Base-by-base conservation (phyloP, 1,140 invertebrate genomes). In the Atta colombica region DNA sequence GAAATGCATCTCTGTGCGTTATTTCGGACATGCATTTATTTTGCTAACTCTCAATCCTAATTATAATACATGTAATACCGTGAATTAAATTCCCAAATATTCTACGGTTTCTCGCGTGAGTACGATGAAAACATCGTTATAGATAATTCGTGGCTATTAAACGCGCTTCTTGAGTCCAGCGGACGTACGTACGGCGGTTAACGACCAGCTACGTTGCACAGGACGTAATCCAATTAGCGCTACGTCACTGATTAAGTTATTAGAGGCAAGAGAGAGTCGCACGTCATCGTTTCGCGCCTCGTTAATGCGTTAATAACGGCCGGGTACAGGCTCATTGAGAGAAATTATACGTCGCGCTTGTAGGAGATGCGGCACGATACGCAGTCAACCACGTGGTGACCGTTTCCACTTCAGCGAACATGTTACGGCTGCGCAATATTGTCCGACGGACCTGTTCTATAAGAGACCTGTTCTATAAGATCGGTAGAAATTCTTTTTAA, bases 331-430 rank as follows among this genome's bases (percentile, higher is more conserved):
- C n/a, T 61, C 18, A 68, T 69, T 74, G 60, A 87, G 60, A 81
- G 86, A 85, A 87, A 90, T 90, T 90, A 88, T 78, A 82, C 60
- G 72, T 65, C 49, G 18, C 61, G 85, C 51, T 31, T 49, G 53
- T 68, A 72, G 72, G 58, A 78, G 53, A 65, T 18, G 58, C 55
- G 3, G 12, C 74, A 77, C 71, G 68, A 81, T 86, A 71, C 39
- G 39, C n/a, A 74, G 51, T 39, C 72, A 31, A 66, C 89, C 89
- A 90, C 89, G 89, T 90, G 89, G 77, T 81, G 55, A 68, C 55
- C 61, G 77, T 63, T 88, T 86, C 72, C 72, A 12, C 88, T 80
- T 65, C 51, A 74, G 66, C 60, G 60, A 60, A 58, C 8, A 58
- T 65, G 18, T 49, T 61, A 51, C 58, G 60, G 21, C 18, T 65